These are phyloP conservation scores for Gallinago media DNA, from an alignment of 2,113 vertebrate species.

Conservation along the genomic window DNA sequence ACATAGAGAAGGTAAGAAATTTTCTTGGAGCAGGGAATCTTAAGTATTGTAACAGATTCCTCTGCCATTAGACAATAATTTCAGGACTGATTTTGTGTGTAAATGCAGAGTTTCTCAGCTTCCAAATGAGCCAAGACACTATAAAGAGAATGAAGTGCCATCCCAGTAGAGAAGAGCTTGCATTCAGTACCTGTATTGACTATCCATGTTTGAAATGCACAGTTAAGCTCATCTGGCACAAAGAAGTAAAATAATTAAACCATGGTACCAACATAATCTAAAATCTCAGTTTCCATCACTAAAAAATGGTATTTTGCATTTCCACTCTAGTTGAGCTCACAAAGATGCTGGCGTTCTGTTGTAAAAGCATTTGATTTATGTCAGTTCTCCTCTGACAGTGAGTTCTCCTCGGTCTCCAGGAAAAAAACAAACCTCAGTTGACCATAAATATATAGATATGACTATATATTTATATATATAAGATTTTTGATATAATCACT, in stretches of 20 bases:
- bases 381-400: neutral
- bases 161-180: neutral
- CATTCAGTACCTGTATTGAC: neutral
- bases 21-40: neutral
- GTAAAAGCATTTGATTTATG: neutral
- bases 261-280: neutral
- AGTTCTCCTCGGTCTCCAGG: neutral
- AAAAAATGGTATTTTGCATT: neutral
- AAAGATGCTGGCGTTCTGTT: neutral
- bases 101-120: neutral
- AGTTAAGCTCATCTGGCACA: neutral
- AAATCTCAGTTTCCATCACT: neutral
- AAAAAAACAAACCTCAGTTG: neutral
- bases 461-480: no score
- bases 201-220: neutral
- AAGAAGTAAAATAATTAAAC: neutral
- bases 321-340: neutral
- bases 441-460: neutral
- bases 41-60: neutral
- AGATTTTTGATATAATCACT: neutral
- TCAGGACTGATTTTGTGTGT: neutral
- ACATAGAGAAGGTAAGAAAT: neutral
- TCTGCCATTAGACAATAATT: neutral
- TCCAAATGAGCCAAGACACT: neutral
- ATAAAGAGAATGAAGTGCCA: neutral